phyloP scores from a whole-genome alignment of 2,797 vertebrate genomes.

The Meda fulgida region DNA sequence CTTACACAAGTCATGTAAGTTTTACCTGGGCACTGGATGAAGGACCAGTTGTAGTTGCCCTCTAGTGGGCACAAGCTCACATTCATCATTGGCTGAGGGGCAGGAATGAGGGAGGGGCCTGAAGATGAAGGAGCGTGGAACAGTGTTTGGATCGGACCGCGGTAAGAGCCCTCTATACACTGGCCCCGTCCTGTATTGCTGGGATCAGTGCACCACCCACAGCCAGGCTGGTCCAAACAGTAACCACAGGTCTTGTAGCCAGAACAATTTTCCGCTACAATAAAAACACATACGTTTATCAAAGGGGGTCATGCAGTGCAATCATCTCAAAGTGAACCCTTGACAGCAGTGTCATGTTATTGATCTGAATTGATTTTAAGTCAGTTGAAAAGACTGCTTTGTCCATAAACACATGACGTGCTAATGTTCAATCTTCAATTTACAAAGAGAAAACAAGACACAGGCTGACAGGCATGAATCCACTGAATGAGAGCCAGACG shows the following conservation, averaged over 20 bases:
- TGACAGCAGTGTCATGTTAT: background rate
- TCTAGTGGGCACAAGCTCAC: slow-evolving; percentile 88
- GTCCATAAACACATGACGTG: background rate
- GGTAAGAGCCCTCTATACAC: slow-evolving; percentile 92
- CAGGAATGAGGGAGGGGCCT: slow-evolving; percentile 66
- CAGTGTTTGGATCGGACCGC: slow-evolving; percentile 88
- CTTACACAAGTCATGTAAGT: too few species aligned
- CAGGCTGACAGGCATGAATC: background rate
- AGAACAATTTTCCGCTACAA: slow-evolving; percentile 91
- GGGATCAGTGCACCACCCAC: slow-evolving; percentile 96
- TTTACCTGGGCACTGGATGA: slow-evolving; percentile 94
- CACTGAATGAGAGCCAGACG: slow-evolving; percentile 39
- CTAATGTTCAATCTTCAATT: background rate
- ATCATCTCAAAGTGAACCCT: background rate
- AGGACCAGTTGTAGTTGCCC: slow-evolving; percentile 92
- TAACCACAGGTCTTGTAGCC: slow-evolving; percentile 93
- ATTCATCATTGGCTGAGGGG: slow-evolving; percentile 85
- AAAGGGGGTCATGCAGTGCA: background rate
- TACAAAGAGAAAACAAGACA: slow-evolving; percentile 8
- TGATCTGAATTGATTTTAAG: slow-evolving; percentile 17
- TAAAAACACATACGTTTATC: background rate
- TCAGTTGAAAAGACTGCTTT: background rate
- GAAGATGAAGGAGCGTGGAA: slow-evolving; percentile 77
- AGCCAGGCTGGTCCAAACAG: slow-evolving; percentile 95
- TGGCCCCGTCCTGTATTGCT: slow-evolving; percentile 93